These are phyloP conservation scores for Nephrotoma guestfalica DNA, from an alignment of 2,888 invertebrate genomes.

Conservation along the genomic window DNA sequence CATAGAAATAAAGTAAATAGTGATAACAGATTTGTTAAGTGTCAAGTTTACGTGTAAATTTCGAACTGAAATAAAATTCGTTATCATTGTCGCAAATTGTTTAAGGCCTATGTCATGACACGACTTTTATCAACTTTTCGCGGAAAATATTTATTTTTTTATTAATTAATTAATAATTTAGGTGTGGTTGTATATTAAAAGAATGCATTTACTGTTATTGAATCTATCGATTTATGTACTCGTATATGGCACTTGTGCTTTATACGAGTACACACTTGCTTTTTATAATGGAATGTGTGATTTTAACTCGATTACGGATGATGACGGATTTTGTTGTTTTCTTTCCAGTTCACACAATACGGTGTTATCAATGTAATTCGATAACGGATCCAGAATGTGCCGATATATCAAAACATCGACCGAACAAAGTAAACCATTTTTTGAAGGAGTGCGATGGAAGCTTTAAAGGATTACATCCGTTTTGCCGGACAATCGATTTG, in stretches of 20 bases:
- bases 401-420: conserved; percentile 39
- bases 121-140: not conserved
- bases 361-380: conserved; percentile 65
- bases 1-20: not conserved
- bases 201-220: not conserved
- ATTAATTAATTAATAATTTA: not conserved
- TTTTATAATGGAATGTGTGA: no score
- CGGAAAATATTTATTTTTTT: not conserved
- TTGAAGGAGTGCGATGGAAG: conserved; percentile 35
- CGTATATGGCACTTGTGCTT: no score
- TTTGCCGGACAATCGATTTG: conserved; percentile 55
- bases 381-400: conserved; percentile 49
- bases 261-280: no score
- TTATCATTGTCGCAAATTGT: not conserved
- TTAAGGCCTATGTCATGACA: not conserved
- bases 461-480: conserved; percentile 32
- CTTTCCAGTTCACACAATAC: conserved; percentile 36
- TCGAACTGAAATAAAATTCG: not conserved
- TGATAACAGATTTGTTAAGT: not conserved
- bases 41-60: not conserved
- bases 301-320: no score
- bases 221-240: no score
- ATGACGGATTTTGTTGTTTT: not conserved
- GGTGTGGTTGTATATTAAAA: not conserved
- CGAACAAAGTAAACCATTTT: conserved; percentile 28